These are phyloP conservation scores for Serripes groenlandicus DNA, from an alignment of 2,888 invertebrate genomes.

Conservation along the genomic window DNA sequence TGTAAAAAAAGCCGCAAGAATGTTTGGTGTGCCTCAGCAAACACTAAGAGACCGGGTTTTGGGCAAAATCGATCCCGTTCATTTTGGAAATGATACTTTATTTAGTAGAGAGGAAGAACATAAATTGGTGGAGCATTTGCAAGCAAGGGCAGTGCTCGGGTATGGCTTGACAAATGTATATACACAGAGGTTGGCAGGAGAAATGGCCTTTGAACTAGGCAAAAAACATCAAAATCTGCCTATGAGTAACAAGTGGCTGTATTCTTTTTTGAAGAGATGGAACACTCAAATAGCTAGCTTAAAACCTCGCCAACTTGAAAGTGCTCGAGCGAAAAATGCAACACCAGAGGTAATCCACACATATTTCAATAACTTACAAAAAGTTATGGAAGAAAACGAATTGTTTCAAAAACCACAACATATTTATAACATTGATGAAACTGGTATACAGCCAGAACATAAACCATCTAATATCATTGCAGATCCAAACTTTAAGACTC, in stretches of 20 bases:
- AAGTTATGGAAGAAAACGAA: conserved; percentile 33
- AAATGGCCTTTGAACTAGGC: conserved; percentile 10
- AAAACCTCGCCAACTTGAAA: conserved; percentile 18
- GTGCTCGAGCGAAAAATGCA: neutral
- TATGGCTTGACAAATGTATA: conserved; percentile 6
- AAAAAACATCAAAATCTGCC: conserved; percentile 1
- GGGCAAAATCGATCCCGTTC: conserved; percentile 8
- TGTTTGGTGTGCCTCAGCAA: conserved; percentile 23
- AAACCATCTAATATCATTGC: conserved; percentile 27
- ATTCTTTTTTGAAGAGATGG: conserved; percentile 11
- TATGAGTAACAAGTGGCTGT: conserved; percentile 16
- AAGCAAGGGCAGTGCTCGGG: conserved; percentile 17
- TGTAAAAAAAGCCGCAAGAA: conserved; percentile 6
- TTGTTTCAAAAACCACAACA: conserved; percentile 29
- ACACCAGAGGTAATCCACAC: conserved; percentile 9
- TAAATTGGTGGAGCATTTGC: conserved; percentile 8
- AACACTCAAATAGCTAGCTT: conserved; percentile 9
- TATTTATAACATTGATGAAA: conserved; percentile 52
- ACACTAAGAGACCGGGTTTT: conserved; percentile 14
- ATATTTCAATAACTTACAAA: conserved; percentile 10
- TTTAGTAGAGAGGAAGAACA: conserved; percentile 25
- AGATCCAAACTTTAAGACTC: conserved; percentile 15
- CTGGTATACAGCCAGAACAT: conserved; percentile 40
- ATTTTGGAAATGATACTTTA: conserved; percentile 19
- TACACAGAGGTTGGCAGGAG: conserved; percentile 14